A percentile compares a stretch with the other conserved stretches of the same genome.
These are phyloP conservation scores for Gymnoscelis rufifasciata DNA, from an alignment of 2,888 invertebrate genomes.

Conservation along the genomic window DNA sequence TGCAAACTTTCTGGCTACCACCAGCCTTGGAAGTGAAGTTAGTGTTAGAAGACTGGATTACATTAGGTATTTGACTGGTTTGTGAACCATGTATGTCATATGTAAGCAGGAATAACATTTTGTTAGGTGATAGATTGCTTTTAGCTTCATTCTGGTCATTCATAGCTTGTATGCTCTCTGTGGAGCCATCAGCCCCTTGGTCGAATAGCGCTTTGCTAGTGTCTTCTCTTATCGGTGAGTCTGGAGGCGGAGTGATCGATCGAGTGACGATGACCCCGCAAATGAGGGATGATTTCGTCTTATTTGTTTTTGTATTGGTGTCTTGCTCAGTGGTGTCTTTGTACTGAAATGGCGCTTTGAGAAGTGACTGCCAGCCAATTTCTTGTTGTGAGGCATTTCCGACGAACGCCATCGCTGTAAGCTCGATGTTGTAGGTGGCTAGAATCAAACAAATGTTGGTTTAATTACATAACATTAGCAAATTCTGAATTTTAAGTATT, in stretches of 20 bases:
- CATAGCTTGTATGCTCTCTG: conserved; percentile 83
- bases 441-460: conserved; percentile 2
- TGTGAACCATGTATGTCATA: conserved; percentile 84
- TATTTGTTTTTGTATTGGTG: conserved; percentile 43
- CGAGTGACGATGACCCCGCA: conserved; percentile 64
- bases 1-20: conserved; percentile 72
- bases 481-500: neutral
- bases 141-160: conserved; percentile 87
- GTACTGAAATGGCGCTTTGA: conserved; percentile 38
- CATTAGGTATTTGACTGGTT: conserved; percentile 66
- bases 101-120: conserved; percentile 81
- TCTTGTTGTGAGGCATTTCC: conserved; percentile 64
- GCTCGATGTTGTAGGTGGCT: conserved; percentile 66
- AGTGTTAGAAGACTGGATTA: conserved; percentile 65
- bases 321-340: conserved; percentile 59
- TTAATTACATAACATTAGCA: neutral
- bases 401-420: conserved; percentile 70
- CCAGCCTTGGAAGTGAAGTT: conserved; percentile 74
- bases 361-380: conserved; percentile 10
- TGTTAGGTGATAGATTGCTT: conserved; percentile 57
- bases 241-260: conserved; percentile 35
- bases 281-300: conserved; percentile 63
- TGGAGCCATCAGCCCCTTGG: conserved; percentile 54
- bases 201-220: conserved; percentile 67
- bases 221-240: conserved; percentile 58